phyloP scores from a whole-genome alignment of 64 coral and sea anemone genomes.

The Montipora sp. region DNA sequence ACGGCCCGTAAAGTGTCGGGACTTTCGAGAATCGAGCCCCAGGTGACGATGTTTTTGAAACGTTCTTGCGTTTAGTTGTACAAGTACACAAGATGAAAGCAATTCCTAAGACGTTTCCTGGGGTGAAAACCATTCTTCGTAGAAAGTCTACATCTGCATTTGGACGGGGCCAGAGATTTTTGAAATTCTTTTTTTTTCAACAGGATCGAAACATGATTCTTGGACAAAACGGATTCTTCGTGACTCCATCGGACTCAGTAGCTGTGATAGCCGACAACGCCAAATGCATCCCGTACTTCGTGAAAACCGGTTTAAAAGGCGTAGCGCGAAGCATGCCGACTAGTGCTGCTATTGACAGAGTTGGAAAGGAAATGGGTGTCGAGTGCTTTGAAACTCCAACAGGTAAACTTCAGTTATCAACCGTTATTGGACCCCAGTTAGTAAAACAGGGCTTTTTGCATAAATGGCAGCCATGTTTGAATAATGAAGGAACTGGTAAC shows the following conservation, averaged over 20 bases:
- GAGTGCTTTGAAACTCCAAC: constrained; percentile 95
- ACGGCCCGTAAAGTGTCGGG: too few species aligned
- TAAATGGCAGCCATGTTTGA: too few species aligned
- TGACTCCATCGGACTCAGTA: constrained; percentile 97
- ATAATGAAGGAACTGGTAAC: too few species aligned
- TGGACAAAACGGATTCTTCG: constrained; percentile 95
- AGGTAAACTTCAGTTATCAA: constrained; percentile 33
- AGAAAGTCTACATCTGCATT: too few species aligned
- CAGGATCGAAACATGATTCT: constrained; percentile 99
- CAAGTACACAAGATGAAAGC: too few species aligned
- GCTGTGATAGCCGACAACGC: constrained; percentile 94
- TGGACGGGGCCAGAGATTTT: background rate
- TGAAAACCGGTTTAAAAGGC: constrained; percentile 75
- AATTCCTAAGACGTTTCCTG: too few species aligned
- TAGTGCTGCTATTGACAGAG: constrained; percentile 94
- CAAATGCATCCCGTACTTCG: constrained; percentile 91
- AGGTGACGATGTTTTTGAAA: too few species aligned
- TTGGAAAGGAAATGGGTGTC: constrained; percentile 75
- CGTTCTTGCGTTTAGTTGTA: too few species aligned
- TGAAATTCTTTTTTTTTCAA: background rate
- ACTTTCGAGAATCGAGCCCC: too few species aligned
- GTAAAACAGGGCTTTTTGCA: too few species aligned
- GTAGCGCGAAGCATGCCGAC: constrained; percentile 99
- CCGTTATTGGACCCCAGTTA: background rate
- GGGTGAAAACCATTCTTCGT: too few species aligned